These are phyloP conservation scores for Leptopilina myrica DNA, from an alignment of 2,888 invertebrate genomes.

Conservation along the genomic window DNA sequence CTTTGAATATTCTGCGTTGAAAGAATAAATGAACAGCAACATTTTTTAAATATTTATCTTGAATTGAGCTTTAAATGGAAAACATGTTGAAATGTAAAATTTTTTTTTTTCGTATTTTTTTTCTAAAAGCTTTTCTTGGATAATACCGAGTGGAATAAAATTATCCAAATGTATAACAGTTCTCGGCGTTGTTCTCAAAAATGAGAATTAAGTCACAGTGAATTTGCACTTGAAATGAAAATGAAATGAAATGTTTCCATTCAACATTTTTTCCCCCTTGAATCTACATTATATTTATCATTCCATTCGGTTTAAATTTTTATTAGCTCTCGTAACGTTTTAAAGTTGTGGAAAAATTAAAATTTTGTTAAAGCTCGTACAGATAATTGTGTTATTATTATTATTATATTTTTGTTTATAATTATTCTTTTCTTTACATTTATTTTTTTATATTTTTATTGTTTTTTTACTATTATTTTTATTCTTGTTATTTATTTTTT, in stretches of 20 bases:
- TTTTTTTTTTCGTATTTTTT: background rate
- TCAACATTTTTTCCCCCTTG: background rate
- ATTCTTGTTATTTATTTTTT: too few species aligned
- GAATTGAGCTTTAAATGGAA: background rate
- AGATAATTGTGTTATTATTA: too few species aligned
- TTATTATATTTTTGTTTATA: too few species aligned
- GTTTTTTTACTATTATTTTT: too few species aligned
- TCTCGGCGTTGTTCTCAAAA: conserved; percentile 56
- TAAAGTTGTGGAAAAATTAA: too few species aligned
- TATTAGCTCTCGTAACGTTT: too few species aligned
- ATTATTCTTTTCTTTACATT: too few species aligned
- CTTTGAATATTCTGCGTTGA: too few species aligned
- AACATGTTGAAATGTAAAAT: background rate
- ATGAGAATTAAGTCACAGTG: conserved; percentile 59
- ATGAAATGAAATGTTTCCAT: conserved; percentile 36
- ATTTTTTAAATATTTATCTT: background rate
- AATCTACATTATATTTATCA: background rate
- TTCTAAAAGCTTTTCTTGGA: background rate
- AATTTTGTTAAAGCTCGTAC: too few species aligned
- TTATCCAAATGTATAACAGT: background rate
- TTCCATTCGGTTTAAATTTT: too few species aligned
- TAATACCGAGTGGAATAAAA: background rate
- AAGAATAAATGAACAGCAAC: too few species aligned
- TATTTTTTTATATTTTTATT: too few species aligned
- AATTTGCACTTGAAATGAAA: conserved; percentile 61